Base-by-base conservation (phyloP, 2,797 vertebrate species). In the Falco rusticolus region DNA sequence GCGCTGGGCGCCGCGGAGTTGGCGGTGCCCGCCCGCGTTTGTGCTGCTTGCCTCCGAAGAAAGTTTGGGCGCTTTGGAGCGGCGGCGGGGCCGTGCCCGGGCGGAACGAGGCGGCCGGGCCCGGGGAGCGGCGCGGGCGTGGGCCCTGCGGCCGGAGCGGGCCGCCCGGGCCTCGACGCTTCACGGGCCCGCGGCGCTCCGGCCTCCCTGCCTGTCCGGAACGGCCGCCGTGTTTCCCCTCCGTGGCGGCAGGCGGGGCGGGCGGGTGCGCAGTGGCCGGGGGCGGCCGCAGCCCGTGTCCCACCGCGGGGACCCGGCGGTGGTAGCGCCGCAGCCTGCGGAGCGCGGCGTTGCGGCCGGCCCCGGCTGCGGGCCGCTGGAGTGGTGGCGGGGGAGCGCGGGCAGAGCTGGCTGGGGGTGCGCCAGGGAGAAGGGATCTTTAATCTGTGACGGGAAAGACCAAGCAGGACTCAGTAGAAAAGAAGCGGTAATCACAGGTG, bases 291-390 rank as follows among this genome's bases (percentile, higher is more conserved):
- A 41, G 39, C 39, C 39, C 39, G 39, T 2, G 31, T 28, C 31
- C 71, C 10, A 0, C 5, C 53, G 5, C 34, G 10, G 41, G 16
- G 41, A 0, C 29, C 19, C 26, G 31, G 3, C 12, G 45, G 1
- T 4, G 1, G 64, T 21, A 79, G 6, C 22, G 61, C 63, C 9
- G 47, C 34, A 9, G 68, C 28, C 41, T 29, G 31, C 31, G 61
- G 48, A 9, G 20, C 0, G 28, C 31, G 16, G 34, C 33, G 0
- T 2, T 13, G 56, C 7, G 5, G 0, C 19, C 1, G 1, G 22
- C 14, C 9, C 20, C 22, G 41, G 41, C 64, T 1, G 2, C 13
- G 4, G 34, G 41, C 41, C 41, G 12, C 37, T 14, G 5, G 7
- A 26, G 34, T 43, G 28, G 2, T 0, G 2, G 53, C 5, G 50